phyloP scores from a whole-genome alignment of 2,888 invertebrate genomes.

The Cephus sareptanus region DNA sequence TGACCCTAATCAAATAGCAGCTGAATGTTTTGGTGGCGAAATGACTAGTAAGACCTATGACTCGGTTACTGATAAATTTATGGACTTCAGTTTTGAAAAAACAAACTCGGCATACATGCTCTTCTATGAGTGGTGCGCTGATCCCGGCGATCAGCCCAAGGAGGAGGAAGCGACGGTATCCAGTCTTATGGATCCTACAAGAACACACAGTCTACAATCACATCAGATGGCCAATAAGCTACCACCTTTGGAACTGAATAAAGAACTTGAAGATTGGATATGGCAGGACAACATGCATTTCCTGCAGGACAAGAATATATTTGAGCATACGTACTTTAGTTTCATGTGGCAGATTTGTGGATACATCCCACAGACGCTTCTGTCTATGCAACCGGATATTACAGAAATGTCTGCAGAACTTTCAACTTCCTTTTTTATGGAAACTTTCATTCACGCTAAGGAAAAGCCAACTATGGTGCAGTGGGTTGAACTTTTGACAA shows the following conservation, averaged over 20 bases:
- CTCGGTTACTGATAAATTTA: conserved; percentile 95
- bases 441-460: conserved; percentile 96
- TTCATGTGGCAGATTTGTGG: conserved; percentile 98
- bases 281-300: conserved; percentile 98
- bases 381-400: conserved; percentile 82
- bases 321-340: conserved; percentile 95
- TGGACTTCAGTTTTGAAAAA: conserved; percentile 98
- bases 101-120: conserved; percentile 98
- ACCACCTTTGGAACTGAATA: conserved; percentile 73
- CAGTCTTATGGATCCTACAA: conserved; percentile 42
- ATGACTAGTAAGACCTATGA: conserved; percentile 98
- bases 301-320: conserved; percentile 93
- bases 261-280: conserved; percentile 93
- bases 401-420: conserved; percentile 88
- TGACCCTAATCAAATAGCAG: conserved; percentile 93
- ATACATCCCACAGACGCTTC: conserved; percentile 89
- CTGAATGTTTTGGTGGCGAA: conserved; percentile 97
- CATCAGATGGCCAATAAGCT: conserved; percentile 11
- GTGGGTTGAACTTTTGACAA: conserved; percentile 95
- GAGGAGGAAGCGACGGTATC: conserved; percentile 60
- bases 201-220: conserved; percentile 20
- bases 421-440: conserved; percentile 94
- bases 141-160: conserved; percentile 54
- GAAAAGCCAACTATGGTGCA: conserved; percentile 98
- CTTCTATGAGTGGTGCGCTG: conserved; percentile 87